Conservation (phyloP, 2,888 invertebrate species). For the Drosophila helvetica region DNA sequence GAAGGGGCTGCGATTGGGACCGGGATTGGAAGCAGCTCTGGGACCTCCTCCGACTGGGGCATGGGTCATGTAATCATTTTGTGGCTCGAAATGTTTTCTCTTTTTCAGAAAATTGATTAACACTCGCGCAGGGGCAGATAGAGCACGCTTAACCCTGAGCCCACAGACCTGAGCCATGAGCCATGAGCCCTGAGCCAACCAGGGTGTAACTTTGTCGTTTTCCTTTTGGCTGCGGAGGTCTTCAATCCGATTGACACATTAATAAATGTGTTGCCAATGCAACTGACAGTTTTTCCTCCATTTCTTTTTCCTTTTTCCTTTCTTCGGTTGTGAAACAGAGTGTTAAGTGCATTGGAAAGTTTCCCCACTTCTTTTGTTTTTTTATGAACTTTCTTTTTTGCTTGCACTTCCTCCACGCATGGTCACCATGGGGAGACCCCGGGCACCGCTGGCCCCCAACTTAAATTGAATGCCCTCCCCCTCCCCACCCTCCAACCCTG, state of each 20-base stretch:
- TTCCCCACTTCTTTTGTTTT: slow-evolving; percentile 32
- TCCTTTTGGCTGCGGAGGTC: slow-evolving; percentile 17
- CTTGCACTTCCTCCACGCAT: slow-evolving; percentile 67
- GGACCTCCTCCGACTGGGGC: slow-evolving; percentile 7
- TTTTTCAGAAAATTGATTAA: slow-evolving; percentile 64
- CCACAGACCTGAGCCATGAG: neutral
- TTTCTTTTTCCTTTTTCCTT: slow-evolving; percentile 6
- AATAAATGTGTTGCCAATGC: slow-evolving; percentile 72
- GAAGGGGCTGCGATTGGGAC: slow-evolving; percentile 4
- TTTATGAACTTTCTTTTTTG: slow-evolving; percentile 33
- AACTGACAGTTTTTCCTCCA: slow-evolving; percentile 62
- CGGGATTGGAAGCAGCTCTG: neutral
- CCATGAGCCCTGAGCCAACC: too few species aligned
- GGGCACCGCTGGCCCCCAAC: slow-evolving; percentile 57
- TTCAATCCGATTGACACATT: slow-evolving; percentile 74
- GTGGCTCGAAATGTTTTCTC: slow-evolving; percentile 49
- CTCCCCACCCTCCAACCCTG: neutral
- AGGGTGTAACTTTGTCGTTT: slow-evolving; percentile 34
- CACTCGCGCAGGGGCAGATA: slow-evolving; percentile 8
- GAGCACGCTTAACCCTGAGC: neutral
- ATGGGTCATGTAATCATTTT: slow-evolving; percentile 69
- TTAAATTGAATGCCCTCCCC: slow-evolving; percentile 70
- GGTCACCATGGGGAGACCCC: slow-evolving; percentile 58
- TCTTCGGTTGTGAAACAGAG: slow-evolving; percentile 49
- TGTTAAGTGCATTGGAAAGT: slow-evolving; percentile 76